These are phyloP conservation scores for Schmidtea mediterranea DNA, from an alignment of 1,140 invertebrate genomes.

Conservation along the genomic window DNA sequence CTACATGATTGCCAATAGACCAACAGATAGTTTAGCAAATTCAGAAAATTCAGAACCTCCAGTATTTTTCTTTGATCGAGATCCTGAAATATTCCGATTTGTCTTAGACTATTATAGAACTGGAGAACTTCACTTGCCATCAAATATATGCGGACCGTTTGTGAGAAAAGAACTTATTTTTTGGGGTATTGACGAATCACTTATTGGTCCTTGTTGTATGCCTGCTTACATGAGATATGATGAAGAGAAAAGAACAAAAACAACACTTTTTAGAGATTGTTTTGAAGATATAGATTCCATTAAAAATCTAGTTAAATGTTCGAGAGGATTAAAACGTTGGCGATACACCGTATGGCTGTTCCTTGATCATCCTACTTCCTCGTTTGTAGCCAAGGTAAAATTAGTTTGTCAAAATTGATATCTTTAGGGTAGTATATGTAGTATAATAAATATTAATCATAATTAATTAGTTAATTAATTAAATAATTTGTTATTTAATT, in stretches of 20 bases:
- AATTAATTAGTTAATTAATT: too few relatives aligned
- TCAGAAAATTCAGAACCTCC: too few relatives aligned
- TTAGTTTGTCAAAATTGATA: too few relatives aligned
- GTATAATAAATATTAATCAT: too few relatives aligned
- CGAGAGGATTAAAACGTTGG: background rate
- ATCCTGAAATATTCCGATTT: slow-evolving; percentile 16
- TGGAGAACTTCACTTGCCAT: slow-evolving; percentile 15
- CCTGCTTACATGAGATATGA: slow-evolving; percentile 8
- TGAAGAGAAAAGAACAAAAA: slow-evolving; percentile 1
- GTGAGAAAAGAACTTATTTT: slow-evolving; percentile 24
- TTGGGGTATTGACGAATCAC: too few relatives aligned
- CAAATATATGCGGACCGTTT: slow-evolving; percentile 14
- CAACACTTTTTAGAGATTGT: background rate
- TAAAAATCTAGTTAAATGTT: background rate
- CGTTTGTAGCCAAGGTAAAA: slow-evolving; percentile 9
- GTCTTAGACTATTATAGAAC: slow-evolving; percentile 19
- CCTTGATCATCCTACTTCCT: slow-evolving; percentile 9
- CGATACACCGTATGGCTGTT: slow-evolving; percentile 2
- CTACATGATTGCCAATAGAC: background rate
- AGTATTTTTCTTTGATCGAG: slow-evolving; percentile 20
- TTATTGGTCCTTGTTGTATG: slow-evolving; percentile 10
- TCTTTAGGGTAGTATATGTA: too few relatives aligned
- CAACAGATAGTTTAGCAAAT: background rate
- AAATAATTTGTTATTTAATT: too few relatives aligned
- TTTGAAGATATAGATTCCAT: slow-evolving; percentile 2